Percentiles rank a stretch among this genome's conserved stretches.
phyloP scores from a whole-genome alignment of 2,888 invertebrate genomes.

The Dynastes hyllus region DNA sequence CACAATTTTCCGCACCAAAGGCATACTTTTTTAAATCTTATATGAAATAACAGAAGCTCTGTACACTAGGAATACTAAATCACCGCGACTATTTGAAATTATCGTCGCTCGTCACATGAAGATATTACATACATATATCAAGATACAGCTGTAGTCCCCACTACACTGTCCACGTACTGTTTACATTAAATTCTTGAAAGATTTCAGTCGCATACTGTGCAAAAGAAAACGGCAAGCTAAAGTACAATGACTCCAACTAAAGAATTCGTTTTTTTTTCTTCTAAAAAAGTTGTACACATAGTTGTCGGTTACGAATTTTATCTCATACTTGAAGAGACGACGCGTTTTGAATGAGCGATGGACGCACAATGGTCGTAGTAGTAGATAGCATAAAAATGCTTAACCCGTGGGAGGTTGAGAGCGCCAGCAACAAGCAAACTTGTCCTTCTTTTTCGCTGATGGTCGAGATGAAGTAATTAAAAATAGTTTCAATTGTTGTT shows the following conservation, averaged over 20 bases:
- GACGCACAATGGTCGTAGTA: background rate
- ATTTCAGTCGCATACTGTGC: background rate
- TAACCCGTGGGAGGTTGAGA: background rate
- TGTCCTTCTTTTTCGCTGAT: background rate
- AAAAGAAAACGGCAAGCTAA: background rate
- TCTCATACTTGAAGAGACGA: background rate
- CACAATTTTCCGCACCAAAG: constrained; percentile 1
- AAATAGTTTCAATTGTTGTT: constrained; percentile 12
- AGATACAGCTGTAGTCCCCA: background rate
- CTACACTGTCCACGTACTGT: background rate
- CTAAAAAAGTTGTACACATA: background rate
- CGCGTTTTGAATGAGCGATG: background rate
- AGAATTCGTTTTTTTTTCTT: background rate
- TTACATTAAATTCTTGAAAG: background rate
- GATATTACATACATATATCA: background rate
- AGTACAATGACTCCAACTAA: background rate
- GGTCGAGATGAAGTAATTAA: constrained; percentile 14
- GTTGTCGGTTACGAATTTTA: background rate
- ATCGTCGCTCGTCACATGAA: too few species aligned
- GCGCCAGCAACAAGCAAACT: background rate
- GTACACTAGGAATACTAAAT: background rate
- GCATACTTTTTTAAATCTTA: constrained; percentile 10
- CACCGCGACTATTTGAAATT: background rate
- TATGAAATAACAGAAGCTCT: background rate
- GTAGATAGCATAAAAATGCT: background rate